A percentile compares a stretch with the other conserved stretches of the same genome.
These are phyloP conservation scores for Coptotermes formosanus DNA, from an alignment of 1,140 invertebrate genomes.

Conservation along the genomic window DNA sequence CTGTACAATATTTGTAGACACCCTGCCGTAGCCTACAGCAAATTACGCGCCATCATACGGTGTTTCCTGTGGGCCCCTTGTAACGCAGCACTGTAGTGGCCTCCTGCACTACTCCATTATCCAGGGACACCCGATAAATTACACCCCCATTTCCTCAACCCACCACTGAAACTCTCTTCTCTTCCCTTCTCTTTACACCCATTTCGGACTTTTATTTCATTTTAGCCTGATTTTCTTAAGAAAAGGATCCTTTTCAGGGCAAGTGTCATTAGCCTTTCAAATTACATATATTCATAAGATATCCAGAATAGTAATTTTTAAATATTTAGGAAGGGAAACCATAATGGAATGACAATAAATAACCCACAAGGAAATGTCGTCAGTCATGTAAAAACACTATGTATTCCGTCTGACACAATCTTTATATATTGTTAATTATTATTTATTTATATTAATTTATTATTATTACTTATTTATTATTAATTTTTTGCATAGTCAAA, in stretches of 20 bases:
- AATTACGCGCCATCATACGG: background rate
- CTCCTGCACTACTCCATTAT: background rate
- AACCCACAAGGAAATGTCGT: too few relatives aligned
- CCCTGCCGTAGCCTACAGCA: background rate
- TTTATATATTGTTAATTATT: too few relatives aligned
- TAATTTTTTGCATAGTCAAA: too few relatives aligned
- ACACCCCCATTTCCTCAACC: background rate
- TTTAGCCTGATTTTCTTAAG: background rate
- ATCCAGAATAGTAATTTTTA: too few relatives aligned
- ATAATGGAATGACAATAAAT: too few relatives aligned
- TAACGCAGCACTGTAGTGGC: background rate
- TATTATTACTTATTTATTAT: too few relatives aligned
- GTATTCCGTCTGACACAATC: too few relatives aligned
- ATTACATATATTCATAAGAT: too few relatives aligned
- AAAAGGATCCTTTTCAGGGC: background rate
- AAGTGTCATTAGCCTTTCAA: too few relatives aligned
- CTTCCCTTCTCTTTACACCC: background rate
- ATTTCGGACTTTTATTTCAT: background rate
- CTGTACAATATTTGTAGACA: background rate
- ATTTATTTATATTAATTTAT: too few relatives aligned
- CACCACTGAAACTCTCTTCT: background rate
- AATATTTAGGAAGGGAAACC: too few relatives aligned
- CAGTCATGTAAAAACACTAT: too few relatives aligned
- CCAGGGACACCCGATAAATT: constrained; percentile 2
- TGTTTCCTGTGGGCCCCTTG: background rate